Conservation (phyloP, 2,888 invertebrate genomes). For the Temnothorax rugatulus region DNA sequence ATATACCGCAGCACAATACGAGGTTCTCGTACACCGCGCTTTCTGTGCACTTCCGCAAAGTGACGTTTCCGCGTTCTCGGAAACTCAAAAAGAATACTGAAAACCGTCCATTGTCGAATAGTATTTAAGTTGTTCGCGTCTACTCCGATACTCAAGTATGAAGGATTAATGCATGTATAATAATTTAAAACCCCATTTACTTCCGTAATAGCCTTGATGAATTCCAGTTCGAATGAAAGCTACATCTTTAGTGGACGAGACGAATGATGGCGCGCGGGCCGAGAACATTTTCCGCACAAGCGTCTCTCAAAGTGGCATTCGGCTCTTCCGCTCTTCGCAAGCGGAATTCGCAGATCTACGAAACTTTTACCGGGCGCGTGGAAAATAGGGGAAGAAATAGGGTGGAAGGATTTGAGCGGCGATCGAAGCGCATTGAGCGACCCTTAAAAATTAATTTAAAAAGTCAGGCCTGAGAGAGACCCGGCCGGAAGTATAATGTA, state of each 20-base stretch:
- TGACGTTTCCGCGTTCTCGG: neutral
- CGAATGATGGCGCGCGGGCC: neutral
- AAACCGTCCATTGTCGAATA: neutral
- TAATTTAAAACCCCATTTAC: constrained; percentile 7
- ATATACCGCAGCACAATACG: constrained; percentile 11
- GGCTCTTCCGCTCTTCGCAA: neutral
- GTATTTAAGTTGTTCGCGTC: constrained; percentile 9
- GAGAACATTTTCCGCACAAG: constrained; percentile 37
- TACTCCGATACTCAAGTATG: neutral
- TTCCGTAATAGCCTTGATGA: neutral
- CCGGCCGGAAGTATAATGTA: constrained; percentile 61
- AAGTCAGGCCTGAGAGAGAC: constrained; percentile 75
- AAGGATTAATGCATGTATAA: neutral
- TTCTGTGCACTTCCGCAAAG: neutral
- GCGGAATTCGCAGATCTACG: constrained; percentile 24
- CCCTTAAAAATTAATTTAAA: constrained; percentile 83
- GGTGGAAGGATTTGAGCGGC: neutral
- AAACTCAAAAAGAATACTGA: neutral
- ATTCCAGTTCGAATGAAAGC: constrained; percentile 14
- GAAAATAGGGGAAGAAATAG: neutral
- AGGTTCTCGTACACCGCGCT: neutral
- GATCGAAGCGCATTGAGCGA: constrained; percentile 49
- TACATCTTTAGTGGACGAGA: neutral
- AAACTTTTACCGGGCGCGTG: constrained; percentile 32
- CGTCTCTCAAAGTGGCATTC: neutral